phyloP scores from a whole-genome alignment of 92 coral and sea anemone species.

The Paragorgia papillata region DNA sequence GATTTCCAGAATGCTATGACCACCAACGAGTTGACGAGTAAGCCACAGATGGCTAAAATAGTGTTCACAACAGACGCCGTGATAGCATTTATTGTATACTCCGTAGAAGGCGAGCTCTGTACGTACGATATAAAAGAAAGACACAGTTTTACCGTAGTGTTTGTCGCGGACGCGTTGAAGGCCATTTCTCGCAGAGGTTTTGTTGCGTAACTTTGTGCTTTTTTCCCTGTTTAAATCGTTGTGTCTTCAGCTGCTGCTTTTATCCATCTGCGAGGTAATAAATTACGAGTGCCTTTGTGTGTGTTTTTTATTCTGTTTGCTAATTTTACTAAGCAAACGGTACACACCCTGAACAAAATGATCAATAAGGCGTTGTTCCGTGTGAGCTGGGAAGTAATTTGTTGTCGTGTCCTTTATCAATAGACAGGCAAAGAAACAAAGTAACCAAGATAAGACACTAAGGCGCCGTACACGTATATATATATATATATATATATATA shows the following conservation, averaged over 20 bases:
- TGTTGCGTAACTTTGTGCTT: neutral
- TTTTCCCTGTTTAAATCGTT: neutral
- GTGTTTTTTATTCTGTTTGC: neutral
- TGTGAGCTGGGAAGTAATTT: too few species aligned
- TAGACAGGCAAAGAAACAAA: too few species aligned
- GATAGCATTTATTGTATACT: neutral
- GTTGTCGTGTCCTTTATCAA: too few species aligned
- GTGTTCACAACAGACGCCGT: neutral
- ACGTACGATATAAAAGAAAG: conserved; percentile 5
- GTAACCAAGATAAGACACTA: too few species aligned
- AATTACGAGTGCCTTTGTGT: neutral
- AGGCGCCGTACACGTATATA: too few species aligned
- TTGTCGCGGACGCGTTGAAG: neutral
- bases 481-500: too few species aligned
- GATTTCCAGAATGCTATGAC: conserved; percentile 24
- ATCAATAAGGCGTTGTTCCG: too few species aligned
- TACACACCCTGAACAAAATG: too few species aligned
- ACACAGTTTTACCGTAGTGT: conserved; percentile 9
- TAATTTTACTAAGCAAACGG: neutral
- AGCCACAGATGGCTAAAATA: neutral
- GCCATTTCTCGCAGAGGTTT: neutral
- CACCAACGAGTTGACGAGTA: conserved; percentile 8
- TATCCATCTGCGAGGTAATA: neutral
- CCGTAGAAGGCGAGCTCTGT: neutral
- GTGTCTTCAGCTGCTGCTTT: conserved; percentile 14